Percentiles rank a stretch among this genome's conserved stretches.
phyloP scores from a whole-genome alignment of 2,113 vertebrate species.

The Oreotrochilus melanogaster region DNA sequence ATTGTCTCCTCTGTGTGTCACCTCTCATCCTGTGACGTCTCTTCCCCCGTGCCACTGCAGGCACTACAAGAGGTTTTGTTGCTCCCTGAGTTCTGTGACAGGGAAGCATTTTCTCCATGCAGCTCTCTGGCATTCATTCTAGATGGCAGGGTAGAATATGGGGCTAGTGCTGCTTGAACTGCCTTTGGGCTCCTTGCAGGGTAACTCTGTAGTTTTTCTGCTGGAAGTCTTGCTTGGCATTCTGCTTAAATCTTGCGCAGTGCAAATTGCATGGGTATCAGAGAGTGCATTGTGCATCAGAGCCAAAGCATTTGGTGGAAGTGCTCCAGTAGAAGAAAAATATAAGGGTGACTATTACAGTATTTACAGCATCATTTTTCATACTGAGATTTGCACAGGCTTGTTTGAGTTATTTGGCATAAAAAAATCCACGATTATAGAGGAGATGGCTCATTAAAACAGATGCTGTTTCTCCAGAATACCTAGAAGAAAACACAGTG shows the following conservation, averaged over 20 bases:
- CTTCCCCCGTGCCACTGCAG: neutral
- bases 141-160: neutral
- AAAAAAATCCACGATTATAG: neutral
- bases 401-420: conserved; percentile 23
- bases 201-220: neutral
- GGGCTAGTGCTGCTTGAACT: neutral
- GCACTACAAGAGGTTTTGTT: conserved; percentile 51
- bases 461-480: conserved; percentile 6
- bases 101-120: neutral
- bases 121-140: neutral
- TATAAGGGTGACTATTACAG: neutral
- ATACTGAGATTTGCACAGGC: neutral
- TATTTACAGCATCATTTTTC: conserved; percentile 35
- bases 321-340: neutral
- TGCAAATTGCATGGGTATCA: neutral
- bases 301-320: neutral
- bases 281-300: neutral
- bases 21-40: conserved; percentile 52
- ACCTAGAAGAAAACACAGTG: neutral
- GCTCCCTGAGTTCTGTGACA: neutral
- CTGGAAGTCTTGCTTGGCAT: neutral
- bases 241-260: neutral
- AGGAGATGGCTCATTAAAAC: conserved; percentile 15
- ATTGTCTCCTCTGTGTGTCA: conserved; percentile 51
- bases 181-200: neutral